Percentiles rank a stretch among this genome's conserved stretches.
Evolutionary conservation across 2,888 invertebrate genomes (phyloP).

Genomic region (Chrysodeixis includens): DNA sequence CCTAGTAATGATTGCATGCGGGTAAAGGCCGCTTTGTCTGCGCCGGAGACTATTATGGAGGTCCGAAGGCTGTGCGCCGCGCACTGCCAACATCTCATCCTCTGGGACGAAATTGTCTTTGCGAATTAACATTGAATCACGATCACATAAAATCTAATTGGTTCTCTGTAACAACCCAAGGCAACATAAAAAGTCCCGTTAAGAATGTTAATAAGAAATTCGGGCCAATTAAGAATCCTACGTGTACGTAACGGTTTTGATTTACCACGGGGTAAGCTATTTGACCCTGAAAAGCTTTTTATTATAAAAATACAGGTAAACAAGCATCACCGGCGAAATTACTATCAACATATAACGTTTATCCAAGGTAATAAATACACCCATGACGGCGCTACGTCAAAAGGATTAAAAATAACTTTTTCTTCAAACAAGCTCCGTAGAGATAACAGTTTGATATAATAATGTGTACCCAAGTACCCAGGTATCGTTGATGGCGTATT

Average conservation of each 20-base stretch:
- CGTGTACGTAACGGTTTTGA: constrained; percentile 28
- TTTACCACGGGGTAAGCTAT: constrained; percentile 33
- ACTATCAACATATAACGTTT: constrained; percentile 54
- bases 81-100: constrained; percentile 59
- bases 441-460: constrained; percentile 70
- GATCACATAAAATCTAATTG: constrained; percentile 27
- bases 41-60: constrained; percentile 64
- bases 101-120: constrained; percentile 62
- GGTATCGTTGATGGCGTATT: too few species aligned
- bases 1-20: constrained; percentile 63
- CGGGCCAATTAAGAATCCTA: constrained; percentile 47
- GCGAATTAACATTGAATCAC: constrained; percentile 37
- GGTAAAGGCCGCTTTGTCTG: constrained; percentile 63
- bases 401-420: constrained; percentile 73
- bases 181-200: constrained; percentile 12
- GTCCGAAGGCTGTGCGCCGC: constrained; percentile 66
- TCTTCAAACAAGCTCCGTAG: constrained; percentile 72
- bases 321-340: constrained; percentile 40
- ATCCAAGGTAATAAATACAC: constrained; percentile 61
- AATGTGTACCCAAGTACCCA: constrained; percentile 38
- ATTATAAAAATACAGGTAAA: constrained; percentile 31
- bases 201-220: constrained; percentile 42
- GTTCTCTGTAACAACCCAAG: constrained; percentile 19
- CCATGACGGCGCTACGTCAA: constrained; percentile 64
- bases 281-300: constrained; percentile 42